Evolutionary conservation across 2,113 vertebrate species (phyloP).

Genomic region (Saccopteryx leptura): DNA sequence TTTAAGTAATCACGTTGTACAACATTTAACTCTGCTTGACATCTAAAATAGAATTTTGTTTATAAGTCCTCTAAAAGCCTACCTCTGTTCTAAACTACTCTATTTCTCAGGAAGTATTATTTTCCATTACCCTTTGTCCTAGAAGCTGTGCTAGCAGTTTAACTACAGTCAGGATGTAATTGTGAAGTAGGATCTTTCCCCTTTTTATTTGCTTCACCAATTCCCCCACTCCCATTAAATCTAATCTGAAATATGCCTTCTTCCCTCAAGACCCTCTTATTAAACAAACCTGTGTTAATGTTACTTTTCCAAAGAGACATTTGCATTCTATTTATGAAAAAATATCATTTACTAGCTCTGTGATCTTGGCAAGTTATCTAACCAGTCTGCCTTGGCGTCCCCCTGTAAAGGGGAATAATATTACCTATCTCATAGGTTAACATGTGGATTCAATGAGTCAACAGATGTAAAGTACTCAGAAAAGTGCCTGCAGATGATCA

Average conservation of each 20-base stretch:
- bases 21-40: constrained; percentile 55
- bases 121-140: constrained; percentile 29
- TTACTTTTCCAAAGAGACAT: constrained; percentile 27
- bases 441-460: constrained; percentile 30
- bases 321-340: constrained; percentile 40
- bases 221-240: neutral
- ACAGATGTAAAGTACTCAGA: constrained; percentile 40
- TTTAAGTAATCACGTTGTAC: constrained; percentile 42
- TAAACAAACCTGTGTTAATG: neutral
- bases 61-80: constrained; percentile 13
- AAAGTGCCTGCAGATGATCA: constrained; percentile 6
- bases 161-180: neutral
- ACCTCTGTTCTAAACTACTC: constrained; percentile 7
- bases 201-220: neutral
- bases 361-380: constrained; percentile 5
- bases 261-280: constrained; percentile 6
- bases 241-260: neutral
- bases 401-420: neutral
- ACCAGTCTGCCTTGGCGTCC: neutral
- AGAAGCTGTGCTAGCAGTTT: constrained; percentile 5
- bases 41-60: constrained; percentile 50
- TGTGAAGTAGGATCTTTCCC: neutral
- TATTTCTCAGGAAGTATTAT: constrained; percentile 20
- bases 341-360: neutral
- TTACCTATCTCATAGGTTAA: constrained; percentile 2